These are phyloP conservation scores for Leptinotarsa peninsularis DNA, from an alignment of 2,888 invertebrate species.

Conservation along the genomic window DNA sequence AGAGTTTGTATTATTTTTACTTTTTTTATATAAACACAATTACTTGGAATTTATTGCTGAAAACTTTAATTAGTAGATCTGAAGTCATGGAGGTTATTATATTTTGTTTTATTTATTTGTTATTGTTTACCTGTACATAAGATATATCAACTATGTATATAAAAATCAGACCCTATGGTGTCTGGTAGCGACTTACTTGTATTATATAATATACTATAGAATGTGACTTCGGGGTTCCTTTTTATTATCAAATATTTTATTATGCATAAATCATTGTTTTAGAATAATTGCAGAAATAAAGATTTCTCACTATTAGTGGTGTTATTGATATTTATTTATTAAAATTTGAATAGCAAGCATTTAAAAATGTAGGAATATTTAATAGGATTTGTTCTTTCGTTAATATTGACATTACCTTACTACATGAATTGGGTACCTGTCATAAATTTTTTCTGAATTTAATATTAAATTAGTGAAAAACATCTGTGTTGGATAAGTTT, in stretches of 20 bases:
- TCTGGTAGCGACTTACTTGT: conserved; percentile 61
- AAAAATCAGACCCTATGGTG: conserved; percentile 65
- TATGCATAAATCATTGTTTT: conserved; percentile 65
- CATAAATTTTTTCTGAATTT: no score
- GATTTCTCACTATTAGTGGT: conserved; percentile 58
- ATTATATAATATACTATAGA: conserved; percentile 57
- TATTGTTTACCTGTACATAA: conserved; percentile 64
- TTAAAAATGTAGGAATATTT: no score
- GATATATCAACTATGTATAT: conserved; percentile 64
- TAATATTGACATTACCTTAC: no score
- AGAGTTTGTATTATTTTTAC: conserved; percentile 21
- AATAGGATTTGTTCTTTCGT: no score
- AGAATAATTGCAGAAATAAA: conserved; percentile 62
- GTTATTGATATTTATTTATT: not conserved
- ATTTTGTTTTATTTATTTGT: conserved; percentile 61
- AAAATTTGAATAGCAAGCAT: not conserved
- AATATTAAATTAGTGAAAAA: no score
- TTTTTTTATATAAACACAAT: conserved; percentile 10
- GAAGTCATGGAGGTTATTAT: conserved; percentile 58
- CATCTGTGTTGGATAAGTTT: no score
- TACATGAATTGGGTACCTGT: no score
- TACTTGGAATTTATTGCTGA: not conserved
- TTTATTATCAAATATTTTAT: conserved; percentile 64
- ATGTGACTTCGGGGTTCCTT: conserved; percentile 64
- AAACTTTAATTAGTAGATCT: conserved; percentile 49